Evolutionary conservation across 2,888 invertebrate species (phyloP).

Genomic region (Invenusta paracnida): DNA sequence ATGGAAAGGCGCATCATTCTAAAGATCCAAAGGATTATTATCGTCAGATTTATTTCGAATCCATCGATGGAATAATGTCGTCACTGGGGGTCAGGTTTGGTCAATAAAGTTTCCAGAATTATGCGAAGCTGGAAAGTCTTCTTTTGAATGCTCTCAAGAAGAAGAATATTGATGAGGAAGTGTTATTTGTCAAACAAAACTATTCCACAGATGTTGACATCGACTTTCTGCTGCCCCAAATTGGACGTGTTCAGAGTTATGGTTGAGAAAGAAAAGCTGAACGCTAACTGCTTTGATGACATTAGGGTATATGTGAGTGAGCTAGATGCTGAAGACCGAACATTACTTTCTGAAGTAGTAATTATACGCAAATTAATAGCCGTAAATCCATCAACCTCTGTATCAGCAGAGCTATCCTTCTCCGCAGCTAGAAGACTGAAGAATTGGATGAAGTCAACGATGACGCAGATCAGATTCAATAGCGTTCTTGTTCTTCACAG

Average conservation of each 20-base stretch:
- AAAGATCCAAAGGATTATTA: neutral
- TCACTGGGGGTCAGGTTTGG: neutral
- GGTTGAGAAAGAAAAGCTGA: neutral
- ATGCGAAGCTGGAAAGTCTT: neutral
- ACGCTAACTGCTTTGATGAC: neutral
- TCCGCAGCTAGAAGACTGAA: neutral
- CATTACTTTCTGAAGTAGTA: neutral
- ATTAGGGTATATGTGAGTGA: neutral
- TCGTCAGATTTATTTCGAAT: neutral
- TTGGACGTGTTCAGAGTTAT: neutral
- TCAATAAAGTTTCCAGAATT: neutral
- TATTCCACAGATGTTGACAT: neutral
- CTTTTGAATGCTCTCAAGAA: neutral
- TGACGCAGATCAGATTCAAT: slow-evolving; percentile 19
- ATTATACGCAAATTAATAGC: neutral
- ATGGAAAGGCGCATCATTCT: neutral
- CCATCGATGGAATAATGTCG: neutral
- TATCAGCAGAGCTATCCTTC: neutral
- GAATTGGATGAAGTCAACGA: neutral
- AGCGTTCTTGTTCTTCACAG: slow-evolving; percentile 18
- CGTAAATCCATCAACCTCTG: neutral
- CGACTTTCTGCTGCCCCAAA: neutral
- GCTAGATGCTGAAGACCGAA: neutral
- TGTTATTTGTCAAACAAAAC: neutral
- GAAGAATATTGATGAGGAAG: neutral